Conservation (phyloP, 2,888 invertebrate species). For the Dolichopus griseipennis region DNA sequence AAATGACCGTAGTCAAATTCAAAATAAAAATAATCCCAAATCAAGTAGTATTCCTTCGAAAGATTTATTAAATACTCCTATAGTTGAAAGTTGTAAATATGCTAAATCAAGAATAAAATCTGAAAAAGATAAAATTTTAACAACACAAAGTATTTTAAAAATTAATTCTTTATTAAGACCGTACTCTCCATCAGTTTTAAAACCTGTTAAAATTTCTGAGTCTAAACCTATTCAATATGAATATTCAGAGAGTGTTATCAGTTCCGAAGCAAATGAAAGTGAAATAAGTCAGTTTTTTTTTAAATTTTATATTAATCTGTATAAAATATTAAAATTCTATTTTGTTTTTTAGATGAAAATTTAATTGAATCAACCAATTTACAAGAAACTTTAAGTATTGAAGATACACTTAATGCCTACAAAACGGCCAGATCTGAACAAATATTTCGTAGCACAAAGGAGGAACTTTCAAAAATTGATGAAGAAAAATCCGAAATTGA, state of each 20-base stretch:
- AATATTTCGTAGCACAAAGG: too few species aligned
- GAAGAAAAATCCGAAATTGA: too few species aligned
- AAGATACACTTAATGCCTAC: too few species aligned
- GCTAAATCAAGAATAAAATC: not conserved
- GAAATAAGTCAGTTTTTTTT: conserved; percentile 19
- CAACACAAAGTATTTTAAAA: conserved; percentile 20
- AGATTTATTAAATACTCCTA: conserved; percentile 19
- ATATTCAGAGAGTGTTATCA: not conserved
- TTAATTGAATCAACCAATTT: not conserved
- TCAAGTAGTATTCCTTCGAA: conserved; percentile 10
- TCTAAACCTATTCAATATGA: not conserved
- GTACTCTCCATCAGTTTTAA: conserved; percentile 7
- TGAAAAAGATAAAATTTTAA: conserved; percentile 8
- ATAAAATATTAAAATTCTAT: not conserved
- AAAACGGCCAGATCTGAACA: too few species aligned
- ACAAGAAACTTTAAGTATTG: too few species aligned
- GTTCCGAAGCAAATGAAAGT: not conserved
- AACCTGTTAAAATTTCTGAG: not conserved
- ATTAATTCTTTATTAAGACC: conserved; percentile 9
- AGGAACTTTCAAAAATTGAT: too few species aligned
- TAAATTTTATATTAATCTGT: conserved; percentile 10
- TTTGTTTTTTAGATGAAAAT: not conserved
- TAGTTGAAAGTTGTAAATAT: conserved; percentile 18
- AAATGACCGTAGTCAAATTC: conserved; percentile 16
- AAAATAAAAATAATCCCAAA: conserved; percentile 13